Evolutionary conservation across 2,113 vertebrate species (phyloP), one percentile per base, ranked within the genome.

Genomic region (Entomyzon cyanotis): DNA sequence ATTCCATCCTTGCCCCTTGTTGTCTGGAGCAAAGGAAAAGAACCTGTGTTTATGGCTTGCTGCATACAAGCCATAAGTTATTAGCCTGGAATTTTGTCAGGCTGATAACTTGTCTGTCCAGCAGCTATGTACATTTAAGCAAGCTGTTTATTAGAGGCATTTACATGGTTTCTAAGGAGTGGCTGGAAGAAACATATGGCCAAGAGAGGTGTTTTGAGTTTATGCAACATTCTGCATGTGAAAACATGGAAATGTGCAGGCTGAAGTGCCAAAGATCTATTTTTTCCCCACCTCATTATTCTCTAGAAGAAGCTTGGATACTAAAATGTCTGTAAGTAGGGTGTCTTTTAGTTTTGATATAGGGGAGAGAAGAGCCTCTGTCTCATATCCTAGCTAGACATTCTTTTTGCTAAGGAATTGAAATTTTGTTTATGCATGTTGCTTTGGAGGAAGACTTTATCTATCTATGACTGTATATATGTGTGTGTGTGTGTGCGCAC

Each of bases 91-190:
- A 74, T n/a, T 70, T 59, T 35, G 37, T 56, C 47, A 84, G 24
- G 39, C 33, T 19, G 8, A 28, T 74, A 30, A 58, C 25, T 63
- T 77, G 7, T 46, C 67, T 65, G 33, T 78, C 52, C 46, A 86
- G 30, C 28, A 86, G 75, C 67, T 80, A 39, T 47, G 15, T 77
- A 20, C 47, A 22, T 77, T 85, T 64, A 73, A 75, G 33, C 84
- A 94, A 86, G 68, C 27, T 71, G 47, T 55, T 87, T 89, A 67
- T 74, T 86, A 41, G 47, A 90, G 76, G 37, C 24, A 35, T 84
- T 75, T 84, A 12, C 23, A 12, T 50, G 18, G 44, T 89, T 93
- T 92, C 80, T 47, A 84, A 78, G 86, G 83, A 93, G 73, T 70
- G 62, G 17, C 73, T 92, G 55, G 21, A 41, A 75, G 84, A 78